Evolutionary conservation across 2,797 vertebrate genomes (phyloP), one percentile per base, ranked within the genome.

Genomic region (Glossophaga mutica): DNA sequence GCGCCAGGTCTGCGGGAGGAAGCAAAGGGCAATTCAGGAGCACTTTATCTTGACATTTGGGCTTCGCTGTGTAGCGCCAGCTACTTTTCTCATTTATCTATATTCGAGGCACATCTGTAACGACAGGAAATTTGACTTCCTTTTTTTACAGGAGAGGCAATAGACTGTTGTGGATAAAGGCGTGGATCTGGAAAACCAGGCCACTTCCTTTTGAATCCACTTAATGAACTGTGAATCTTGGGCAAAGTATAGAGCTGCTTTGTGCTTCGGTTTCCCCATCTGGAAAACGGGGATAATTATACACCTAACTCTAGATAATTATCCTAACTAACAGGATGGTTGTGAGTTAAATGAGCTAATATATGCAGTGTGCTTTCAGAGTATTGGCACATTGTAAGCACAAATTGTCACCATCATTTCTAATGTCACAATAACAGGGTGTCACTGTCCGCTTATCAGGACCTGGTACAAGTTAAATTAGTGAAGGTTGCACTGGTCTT

Each of bases 1-100:
- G 98, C 0, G 99, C 99, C 89, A 99, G 97, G 93, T 99, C 99
- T 99, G 98, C 52, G 86, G 46, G 94, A 93, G 95, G 10, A 55
- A 73, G 52, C 62, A 34, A 32, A 44, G 22, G 18, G 21, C 14
- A 2, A 8, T 14, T 37, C 29, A 79, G 21, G 46, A 42, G 24
- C 19, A 9, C n/a, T 37, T 37, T 19, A 8, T 12, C 62, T 39
- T 57, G 76, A 50, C 21, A 32, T 3, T 70, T 29, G 4, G 1
- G 16, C 8, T 44, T 37, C 19, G 5, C 50, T 62, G 11, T n/a
- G n/a, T 76, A 42, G 44, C 2, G 6, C 9, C 57, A 44, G 59
- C 62, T 39, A 73, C 48, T 78, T 79, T 91, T 83, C 55, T 85
- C 34, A 24, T 42, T 57, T 42, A 39, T 37, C 39, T 57, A 1